phyloP scores from a whole-genome alignment of 1,140 invertebrate genomes.

The Drosophila athabasca region DNA sequence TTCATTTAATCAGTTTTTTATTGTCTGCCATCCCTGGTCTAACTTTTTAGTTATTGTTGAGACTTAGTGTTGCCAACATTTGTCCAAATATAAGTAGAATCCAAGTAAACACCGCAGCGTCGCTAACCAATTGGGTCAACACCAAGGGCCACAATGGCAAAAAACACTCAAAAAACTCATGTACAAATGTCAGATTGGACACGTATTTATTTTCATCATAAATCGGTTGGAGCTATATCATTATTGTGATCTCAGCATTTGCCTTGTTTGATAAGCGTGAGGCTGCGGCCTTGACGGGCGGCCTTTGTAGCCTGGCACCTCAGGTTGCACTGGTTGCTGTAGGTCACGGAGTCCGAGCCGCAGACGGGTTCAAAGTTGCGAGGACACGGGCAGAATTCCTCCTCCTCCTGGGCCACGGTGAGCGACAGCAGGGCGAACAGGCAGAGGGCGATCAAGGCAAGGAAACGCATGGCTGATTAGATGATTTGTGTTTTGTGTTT shows the following conservation, averaged over 20 bases:
- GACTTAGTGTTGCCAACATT: conserved; percentile 24
- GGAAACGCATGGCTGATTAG: conserved; percentile 51
- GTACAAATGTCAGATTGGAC: conserved; percentile 8
- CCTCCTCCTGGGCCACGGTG: background rate
- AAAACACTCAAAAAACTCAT: conserved; percentile 4
- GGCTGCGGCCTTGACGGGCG: conserved; percentile 27
- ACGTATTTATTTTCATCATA: conserved; percentile 9
- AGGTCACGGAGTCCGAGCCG: conserved; percentile 57
- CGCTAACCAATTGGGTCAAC: conserved; percentile 45
- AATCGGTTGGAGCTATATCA: background rate
- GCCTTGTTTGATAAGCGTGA: conserved; percentile 40
- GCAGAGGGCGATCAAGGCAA: conserved; percentile 42
- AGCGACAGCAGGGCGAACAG: conserved; percentile 45
- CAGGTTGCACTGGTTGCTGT: conserved; percentile 65
- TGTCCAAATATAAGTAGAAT: conserved; percentile 31
- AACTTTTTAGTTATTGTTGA: conserved; percentile 17
- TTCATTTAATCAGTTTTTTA: background rate
- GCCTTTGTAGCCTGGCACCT: conserved; percentile 36
- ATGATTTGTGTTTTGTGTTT: background rate
- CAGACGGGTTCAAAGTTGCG: conserved; percentile 59
- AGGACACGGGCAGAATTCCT: conserved; percentile 48
- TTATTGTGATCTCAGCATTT: conserved; percentile 28
- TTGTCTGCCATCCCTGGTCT: background rate
- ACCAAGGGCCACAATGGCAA: conserved; percentile 14
- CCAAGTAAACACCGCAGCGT: conserved; percentile 7